Base-by-base conservation (phyloP, 2,888 invertebrate species). In the Leucozona laternaria region DNA sequence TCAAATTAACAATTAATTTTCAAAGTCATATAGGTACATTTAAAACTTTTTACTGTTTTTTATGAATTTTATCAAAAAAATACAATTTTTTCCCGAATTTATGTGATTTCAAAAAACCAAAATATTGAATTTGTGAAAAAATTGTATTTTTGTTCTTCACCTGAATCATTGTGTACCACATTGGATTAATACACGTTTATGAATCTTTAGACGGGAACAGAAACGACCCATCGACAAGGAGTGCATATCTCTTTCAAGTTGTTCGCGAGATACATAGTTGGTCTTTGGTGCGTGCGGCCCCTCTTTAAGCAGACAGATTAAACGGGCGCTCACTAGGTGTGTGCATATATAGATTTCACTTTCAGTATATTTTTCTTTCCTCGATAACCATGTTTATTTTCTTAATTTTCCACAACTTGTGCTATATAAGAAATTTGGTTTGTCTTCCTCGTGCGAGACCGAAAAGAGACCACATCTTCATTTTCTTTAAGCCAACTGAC, bases 321-420 rank as follows among this genome's bases (percentile, higher is more conserved):
- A 66, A 57, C 22, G n/a, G n/a, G 68, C 20, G 68, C 81, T 45
- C 85, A 45, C 48, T 86, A 73, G 77, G 73, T 68, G 81, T 73
- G 48, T 78, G 53, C n/a, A n/a, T 53, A n/a, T 28, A 53, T 28
- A 20, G 57, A 68, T 70, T 79, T 81, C 68, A 60, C 58, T 70
- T 82, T 79, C 78, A 75, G 82, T 82, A 75, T 86, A 82, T 86
- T 86, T 82, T 86, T 82, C 86, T 86, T 78, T 73, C 78, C 45
- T 45, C 82, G 73, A 79, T 86, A 82, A 82, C 79, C 78, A 75
- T 86, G 82, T 86, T 86, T 86, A 86, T 86, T 86, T 86, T 86
- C 86, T 82, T 82, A 86, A 78, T 86, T 86, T 82, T 86, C 86
- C 82, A 82, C 86, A 82, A 82, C 82, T 86, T 86, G 75, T 75